Evolutionary conservation across 2,888 invertebrate genomes (phyloP).

Genomic region (Drosophila gaucha): DNA sequence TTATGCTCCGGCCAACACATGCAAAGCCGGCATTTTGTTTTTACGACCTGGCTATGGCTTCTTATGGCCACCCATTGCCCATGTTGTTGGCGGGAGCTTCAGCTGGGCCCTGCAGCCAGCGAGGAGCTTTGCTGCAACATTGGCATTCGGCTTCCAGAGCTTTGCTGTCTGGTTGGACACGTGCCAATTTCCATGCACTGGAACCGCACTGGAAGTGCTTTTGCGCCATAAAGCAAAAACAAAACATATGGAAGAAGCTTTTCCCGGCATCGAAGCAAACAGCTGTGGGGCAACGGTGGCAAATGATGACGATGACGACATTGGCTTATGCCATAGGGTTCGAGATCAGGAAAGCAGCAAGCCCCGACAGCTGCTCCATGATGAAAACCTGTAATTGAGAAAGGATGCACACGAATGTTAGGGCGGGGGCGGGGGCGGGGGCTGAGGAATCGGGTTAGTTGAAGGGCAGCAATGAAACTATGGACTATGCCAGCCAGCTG

Average conservation of each 20-base stretch:
- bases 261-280: constrained; percentile 35
- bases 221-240: constrained; percentile 56
- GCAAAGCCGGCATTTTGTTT: constrained; percentile 58
- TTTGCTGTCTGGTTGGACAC: constrained; percentile 55
- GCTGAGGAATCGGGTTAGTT: fast-evolving
- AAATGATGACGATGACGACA: constrained; percentile 38
- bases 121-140: constrained; percentile 57
- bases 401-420: not conserved
- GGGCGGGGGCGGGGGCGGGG: too few species aligned
- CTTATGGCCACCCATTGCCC: too few species aligned
- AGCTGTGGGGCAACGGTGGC: constrained; percentile 59
- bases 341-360: constrained; percentile 26
- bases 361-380: constrained; percentile 38
- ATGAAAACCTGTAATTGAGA: constrained; percentile 25
- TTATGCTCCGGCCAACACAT: constrained; percentile 3
- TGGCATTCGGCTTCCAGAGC: constrained; percentile 35
- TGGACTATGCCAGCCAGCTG: constrained; percentile 14
- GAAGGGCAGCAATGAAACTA: too few species aligned
- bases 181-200: constrained; percentile 60
- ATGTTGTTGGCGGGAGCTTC: constrained; percentile 11
- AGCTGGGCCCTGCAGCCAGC: constrained; percentile 19
- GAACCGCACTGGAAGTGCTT: constrained; percentile 41
- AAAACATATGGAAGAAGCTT: constrained; percentile 67
- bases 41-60: constrained; percentile 32
- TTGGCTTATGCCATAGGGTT: constrained; percentile 19